Evolutionary conservation across 2,113 vertebrate species (phyloP), one percentile per base, ranked within the genome.

Genomic region (Toxotes jaculatrix): DNA sequence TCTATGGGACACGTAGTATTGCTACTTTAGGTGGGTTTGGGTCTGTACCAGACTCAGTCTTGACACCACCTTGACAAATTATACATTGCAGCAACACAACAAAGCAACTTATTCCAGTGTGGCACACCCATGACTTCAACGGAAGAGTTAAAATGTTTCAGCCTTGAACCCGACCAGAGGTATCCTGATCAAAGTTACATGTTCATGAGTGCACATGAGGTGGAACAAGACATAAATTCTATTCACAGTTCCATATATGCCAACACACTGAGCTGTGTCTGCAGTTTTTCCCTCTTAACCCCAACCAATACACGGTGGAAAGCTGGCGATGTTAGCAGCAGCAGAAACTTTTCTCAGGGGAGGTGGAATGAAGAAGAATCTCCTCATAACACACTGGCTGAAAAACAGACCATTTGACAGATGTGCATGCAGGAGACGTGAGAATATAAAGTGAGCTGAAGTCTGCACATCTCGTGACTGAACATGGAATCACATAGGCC

Each of bases 281-380:
- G 80, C 73, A 70, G 1, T 40, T 71, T 70, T 80, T 47, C 19
- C 34, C 64, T 64, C 75, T 72, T 63, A 82, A 80, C 78, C 80
- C 82, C 83, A 31, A 79, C 73, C 75, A 82, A 62, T 47, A n/a
- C 79, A 38, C 53, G 7, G 34, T 86, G 89, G 88, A 92, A 92
- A 91, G 13, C 86, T 89, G 84, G 88, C 87, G 7, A 45, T 63
- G 70, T 70, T 47, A 65, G 32, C 63, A 66, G 51, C 51, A 60
- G 57, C 40, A 57, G 23, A 36, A 56, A 56, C 31, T 57, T 77
- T 60, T 31, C 43, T 77, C 56, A 42, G 13, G 11, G 19, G 36
- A 67, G 60, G 61, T 77, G 65, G 40, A 45, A 55, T 64, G 70
- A 78, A 42, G 53, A 21, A 65, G 40, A 73, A 76, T 75, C 70